Conservation (phyloP, 2,797 vertebrate genomes). For the Pogonophryne albipinna region DNA sequence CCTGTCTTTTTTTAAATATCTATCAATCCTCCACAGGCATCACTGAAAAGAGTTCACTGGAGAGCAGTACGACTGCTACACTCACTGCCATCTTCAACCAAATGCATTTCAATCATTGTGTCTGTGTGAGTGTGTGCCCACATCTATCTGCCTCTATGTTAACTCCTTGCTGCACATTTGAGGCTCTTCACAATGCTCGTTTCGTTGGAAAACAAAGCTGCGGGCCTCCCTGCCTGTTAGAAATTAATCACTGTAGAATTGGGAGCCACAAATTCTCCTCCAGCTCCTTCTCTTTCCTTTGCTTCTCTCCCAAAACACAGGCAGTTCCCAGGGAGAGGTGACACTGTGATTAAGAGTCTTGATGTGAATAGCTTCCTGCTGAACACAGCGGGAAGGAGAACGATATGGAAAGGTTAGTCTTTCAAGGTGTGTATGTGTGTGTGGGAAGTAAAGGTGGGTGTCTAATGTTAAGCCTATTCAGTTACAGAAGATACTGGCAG, state of each 20-base stretch:
- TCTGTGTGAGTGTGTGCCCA: neutral
- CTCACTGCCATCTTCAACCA: too few relatives aligned
- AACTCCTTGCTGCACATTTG: slow-evolving; percentile 34
- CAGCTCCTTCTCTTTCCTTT: slow-evolving; percentile 37
- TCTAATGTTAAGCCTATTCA: slow-evolving; percentile 13
- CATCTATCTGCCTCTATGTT: slow-evolving; percentile 1
- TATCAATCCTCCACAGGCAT: too few relatives aligned
- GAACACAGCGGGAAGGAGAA: slow-evolving; percentile 41
- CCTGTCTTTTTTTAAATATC: too few relatives aligned
- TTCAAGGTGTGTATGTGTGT: slow-evolving; percentile 17
- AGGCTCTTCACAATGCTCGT: slow-evolving; percentile 38
- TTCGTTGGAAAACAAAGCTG: slow-evolving; percentile 55
- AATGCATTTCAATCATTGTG: neutral
- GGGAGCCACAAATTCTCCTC: slow-evolving; percentile 41
- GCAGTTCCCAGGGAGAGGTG: slow-evolving; percentile 56
- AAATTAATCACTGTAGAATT: slow-evolving; percentile 50
- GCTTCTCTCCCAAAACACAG: slow-evolving; percentile 21
- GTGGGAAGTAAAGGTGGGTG: slow-evolving; percentile 5
- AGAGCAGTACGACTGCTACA: too few relatives aligned
- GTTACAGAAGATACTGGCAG: slow-evolving; percentile 15
- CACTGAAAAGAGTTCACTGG: too few relatives aligned
- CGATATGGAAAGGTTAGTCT: slow-evolving; percentile 31
- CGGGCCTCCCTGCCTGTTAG: slow-evolving; percentile 38
- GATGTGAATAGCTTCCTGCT: slow-evolving; percentile 58
- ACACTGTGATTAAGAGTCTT: slow-evolving; percentile 65